These are phyloP conservation scores for Xenopus laevis DNA, from an alignment of 2,113 vertebrate species.

Conservation along the genomic window DNA sequence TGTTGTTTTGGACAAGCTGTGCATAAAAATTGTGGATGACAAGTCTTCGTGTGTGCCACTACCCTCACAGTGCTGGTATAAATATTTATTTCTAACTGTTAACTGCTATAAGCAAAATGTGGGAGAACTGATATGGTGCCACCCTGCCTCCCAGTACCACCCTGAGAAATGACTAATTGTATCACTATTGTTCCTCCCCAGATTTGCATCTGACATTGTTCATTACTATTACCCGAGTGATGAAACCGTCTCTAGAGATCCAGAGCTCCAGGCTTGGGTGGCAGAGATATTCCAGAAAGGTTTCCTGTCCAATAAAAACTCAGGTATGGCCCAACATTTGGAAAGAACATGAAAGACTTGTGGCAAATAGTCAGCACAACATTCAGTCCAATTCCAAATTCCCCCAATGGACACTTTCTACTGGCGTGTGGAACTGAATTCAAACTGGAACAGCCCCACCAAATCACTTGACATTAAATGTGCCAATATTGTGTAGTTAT, in stretches of 20 bases:
- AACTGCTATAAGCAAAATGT: slow-evolving; percentile 45
- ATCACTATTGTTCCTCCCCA: slow-evolving; percentile 34
- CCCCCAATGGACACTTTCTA: neutral
- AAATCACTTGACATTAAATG: no score
- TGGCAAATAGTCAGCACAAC: neutral
- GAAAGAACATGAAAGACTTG: neutral
- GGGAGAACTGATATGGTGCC: slow-evolving; percentile 56
- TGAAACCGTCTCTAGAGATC: slow-evolving; percentile 51
- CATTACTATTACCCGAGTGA: slow-evolving; percentile 51
- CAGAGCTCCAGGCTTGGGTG: slow-evolving; percentile 69
- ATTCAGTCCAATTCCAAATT: neutral
- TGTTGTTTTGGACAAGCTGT: no score
- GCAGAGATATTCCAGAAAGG: slow-evolving; percentile 65
- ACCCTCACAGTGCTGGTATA: no score
- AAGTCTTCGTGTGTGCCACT: no score
- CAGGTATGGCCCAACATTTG: neutral
- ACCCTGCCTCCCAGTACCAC: no score
- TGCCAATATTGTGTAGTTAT: no score
- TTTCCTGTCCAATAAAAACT: slow-evolving; percentile 52
- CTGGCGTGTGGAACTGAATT: no score
- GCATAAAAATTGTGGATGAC: no score
- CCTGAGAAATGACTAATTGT: no score
- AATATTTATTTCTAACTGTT: no score
- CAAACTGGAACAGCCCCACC: no score
- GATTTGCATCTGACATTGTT: slow-evolving; percentile 58